These are phyloP conservation scores for Leptopilina syphax DNA, from an alignment of 2,888 invertebrate genomes.

Conservation along the genomic window DNA sequence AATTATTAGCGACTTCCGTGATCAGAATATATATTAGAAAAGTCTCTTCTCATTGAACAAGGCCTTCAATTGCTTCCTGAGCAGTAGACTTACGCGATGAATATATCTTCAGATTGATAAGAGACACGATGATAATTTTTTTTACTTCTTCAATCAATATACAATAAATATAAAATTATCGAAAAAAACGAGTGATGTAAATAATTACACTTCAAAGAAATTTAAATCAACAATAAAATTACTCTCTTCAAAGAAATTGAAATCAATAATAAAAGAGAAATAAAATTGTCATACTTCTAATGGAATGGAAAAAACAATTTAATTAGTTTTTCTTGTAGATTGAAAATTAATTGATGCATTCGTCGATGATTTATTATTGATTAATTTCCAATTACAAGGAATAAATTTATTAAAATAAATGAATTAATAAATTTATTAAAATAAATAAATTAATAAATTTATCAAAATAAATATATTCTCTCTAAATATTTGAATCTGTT, in stretches of 20 bases:
- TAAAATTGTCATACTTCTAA: background rate
- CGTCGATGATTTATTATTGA: background rate
- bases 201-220: no score
- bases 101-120: background rate
- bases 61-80: background rate
- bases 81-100: background rate
- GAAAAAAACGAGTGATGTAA: background rate
- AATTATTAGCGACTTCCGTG: background rate
- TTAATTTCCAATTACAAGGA: constrained; percentile 1
- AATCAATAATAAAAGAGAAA: no score
- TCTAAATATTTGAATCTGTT: no score
- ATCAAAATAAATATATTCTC: no score
- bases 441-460: background rate
- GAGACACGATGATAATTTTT: background rate
- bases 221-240: no score
- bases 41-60: background rate
- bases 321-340: background rate
- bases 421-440: background rate
- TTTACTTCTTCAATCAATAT: background rate
- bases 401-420: background rate
- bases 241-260: background rate
- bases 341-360: background rate
- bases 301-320: background rate
- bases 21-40: background rate
- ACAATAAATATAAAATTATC: background rate